Evolutionary conservation across 2,113 vertebrate genomes (phyloP).

Genomic region (Cichladusa arquata): DNA sequence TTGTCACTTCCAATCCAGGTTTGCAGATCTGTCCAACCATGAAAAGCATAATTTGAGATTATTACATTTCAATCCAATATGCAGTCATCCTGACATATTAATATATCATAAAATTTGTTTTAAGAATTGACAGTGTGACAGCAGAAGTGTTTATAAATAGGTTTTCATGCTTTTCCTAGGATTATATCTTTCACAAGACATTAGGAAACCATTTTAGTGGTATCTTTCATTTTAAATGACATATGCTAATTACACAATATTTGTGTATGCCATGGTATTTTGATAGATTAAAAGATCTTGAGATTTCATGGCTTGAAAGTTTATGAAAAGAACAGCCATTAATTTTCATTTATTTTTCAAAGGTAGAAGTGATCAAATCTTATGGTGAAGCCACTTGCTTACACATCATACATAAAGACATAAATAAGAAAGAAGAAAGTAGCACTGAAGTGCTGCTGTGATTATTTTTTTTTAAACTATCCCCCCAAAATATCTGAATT

Average conservation of each 20-base stretch:
- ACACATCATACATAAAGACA: background rate
- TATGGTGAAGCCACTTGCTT: background rate
- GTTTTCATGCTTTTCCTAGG: background rate
- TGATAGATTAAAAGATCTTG: background rate
- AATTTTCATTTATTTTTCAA: background rate
- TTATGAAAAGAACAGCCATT: background rate
- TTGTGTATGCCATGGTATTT: background rate
- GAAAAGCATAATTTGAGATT: background rate
- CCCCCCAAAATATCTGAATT: background rate
- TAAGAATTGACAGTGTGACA: background rate
- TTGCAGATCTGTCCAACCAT: background rate
- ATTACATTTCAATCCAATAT: background rate
- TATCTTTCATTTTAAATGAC: background rate
- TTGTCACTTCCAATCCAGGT: background rate
- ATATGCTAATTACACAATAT: background rate
- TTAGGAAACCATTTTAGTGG: background rate
- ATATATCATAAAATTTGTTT: background rate
- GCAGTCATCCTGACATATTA: background rate
- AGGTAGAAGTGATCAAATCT: background rate
- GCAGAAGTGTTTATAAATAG: background rate
- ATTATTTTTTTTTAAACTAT: background rate
- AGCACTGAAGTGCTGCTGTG: background rate
- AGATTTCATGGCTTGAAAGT: background rate
- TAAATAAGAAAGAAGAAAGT: background rate
- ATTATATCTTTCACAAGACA: background rate